Evolutionary conservation across 2,113 vertebrate genomes (phyloP).

Genomic region (Callorhinus ursinus): DNA sequence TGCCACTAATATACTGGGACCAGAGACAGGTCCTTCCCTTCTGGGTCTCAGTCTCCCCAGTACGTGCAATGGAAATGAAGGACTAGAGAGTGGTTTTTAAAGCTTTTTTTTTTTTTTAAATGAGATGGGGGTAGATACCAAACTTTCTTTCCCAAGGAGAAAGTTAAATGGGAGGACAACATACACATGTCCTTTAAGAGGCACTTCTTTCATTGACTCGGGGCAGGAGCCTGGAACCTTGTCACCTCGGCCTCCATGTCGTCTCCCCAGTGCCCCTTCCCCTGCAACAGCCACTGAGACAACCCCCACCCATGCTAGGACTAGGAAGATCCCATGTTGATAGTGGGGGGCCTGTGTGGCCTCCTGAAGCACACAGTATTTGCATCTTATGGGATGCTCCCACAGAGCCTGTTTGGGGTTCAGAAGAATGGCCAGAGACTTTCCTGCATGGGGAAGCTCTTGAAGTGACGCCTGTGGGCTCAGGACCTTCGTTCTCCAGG

Average conservation of each 20-base stretch:
- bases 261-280: background rate
- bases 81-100: background rate
- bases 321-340: background rate
- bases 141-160: background rate
- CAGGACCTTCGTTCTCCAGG: background rate
- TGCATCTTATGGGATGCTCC: fast-evolving
- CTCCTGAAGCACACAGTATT: background rate
- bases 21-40: background rate
- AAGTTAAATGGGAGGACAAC: background rate
- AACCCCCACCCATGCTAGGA: no score
- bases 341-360: fast-evolving
- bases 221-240: background rate
- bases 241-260: background rate
- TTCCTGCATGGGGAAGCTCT: background rate
- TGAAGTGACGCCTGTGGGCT: background rate
- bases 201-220: background rate
- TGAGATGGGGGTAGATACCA: background rate
- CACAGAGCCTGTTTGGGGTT: background rate
- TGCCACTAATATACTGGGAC: background rate
- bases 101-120: background rate
- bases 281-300: background rate
- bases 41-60: background rate
- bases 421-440: background rate
- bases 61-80: background rate
- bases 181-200: background rate